Evolutionary conservation across 2,888 invertebrate species (phyloP), one percentile per base, ranked within the genome.

Genomic region (Megastigmus dorsalis): DNA sequence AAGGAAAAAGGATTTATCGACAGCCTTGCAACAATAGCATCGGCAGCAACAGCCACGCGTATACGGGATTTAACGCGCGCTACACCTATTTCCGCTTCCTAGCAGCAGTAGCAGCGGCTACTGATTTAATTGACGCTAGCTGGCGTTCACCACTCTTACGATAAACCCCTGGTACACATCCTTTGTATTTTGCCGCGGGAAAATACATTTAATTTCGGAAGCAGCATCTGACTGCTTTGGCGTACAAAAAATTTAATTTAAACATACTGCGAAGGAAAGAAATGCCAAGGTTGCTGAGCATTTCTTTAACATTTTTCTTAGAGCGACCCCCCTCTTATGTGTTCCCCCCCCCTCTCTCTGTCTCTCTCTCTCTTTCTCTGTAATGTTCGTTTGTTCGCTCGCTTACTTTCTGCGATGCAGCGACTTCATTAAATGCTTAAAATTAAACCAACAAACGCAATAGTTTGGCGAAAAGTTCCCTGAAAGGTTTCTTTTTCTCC

Each of bases 161-260:
- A n/a, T n/a, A n/a, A n/a, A n/a, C n/a, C n/a, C n/a, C n/a, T n/a
- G n/a, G n/a, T n/a, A n/a, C n/a, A n/a, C n/a, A n/a, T n/a, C 30
- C 36, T 50, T 36, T 54, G 28, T 28, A 15, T n/a, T 50, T 26
- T 26, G 18, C 45, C 3, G 15, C 10, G 48, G 26, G 26, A 9
- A 45, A 55, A 50, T 72, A 38, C 43, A 15, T 66, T 66, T 72
- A 66, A 72, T 72, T 72, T 65, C 15, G 15, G 23, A 36, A 5
- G 26, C 7, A 18, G 10, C 10, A 1, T n/a, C n/a, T n/a, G 10
- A 4, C 15, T 15, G 38, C 30, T 9, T n/a, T 23, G 10, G 33
- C 26, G 13, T 9, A n/a, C n/a, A 57, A 74, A 67, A 68, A 74
- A 74, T 74, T 62, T 68, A 68, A 74, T 74, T 74, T 68, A 68